Base-by-base conservation (phyloP, 2,888 invertebrate genomes). In the Cantharis nigra region DNA sequence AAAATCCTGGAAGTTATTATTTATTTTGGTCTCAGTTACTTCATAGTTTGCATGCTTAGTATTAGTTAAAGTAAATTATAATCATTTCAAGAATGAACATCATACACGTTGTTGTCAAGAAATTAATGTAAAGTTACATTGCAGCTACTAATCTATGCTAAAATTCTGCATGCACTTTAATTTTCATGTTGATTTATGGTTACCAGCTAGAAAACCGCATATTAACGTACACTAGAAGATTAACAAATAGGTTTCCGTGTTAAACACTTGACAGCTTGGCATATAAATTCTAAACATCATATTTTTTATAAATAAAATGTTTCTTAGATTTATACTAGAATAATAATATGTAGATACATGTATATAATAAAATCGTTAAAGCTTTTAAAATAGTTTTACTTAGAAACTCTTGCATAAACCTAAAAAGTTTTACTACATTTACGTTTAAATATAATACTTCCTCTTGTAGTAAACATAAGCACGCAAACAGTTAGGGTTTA, bases 1-100 rank as follows among this genome's bases (percentile, higher is more conserved):
- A 83, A 83, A 83, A 81, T 80, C 81, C 78, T 80, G 81, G 79
- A 81, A 79, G 79, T 80, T 82, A 84, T 84, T 84, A 84, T 84
- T 84, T 83, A 81, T 78, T 79, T 64, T 64, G 69, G 63, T 67
- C 75, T 63, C 67, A 69, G 76, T 79, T 79, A 76, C 78, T 76
- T 72, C 76, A 79, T 70, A 72, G 76, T 49, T 76, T 70, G 78
- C 78, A 76, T 79, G 78, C 16, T 72, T 23, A 11, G 63, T 73
- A 70, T 73, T 76, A 76, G 71, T 78, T 65, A 16, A 23, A 5
- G 63, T 49, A 63, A 75, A 69, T 70, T 71, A 14, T 72, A 64
- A 63, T 70, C 18, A 64, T 63, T 74, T 77, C 75, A 77, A 73
- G 77, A 79, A 78, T 79, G 77, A 75, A 71, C 63, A 77, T 69